These are phyloP conservation scores for Mesoclemmys tuberculata DNA, from an alignment of 2,113 vertebrate species.

Conservation along the genomic window DNA sequence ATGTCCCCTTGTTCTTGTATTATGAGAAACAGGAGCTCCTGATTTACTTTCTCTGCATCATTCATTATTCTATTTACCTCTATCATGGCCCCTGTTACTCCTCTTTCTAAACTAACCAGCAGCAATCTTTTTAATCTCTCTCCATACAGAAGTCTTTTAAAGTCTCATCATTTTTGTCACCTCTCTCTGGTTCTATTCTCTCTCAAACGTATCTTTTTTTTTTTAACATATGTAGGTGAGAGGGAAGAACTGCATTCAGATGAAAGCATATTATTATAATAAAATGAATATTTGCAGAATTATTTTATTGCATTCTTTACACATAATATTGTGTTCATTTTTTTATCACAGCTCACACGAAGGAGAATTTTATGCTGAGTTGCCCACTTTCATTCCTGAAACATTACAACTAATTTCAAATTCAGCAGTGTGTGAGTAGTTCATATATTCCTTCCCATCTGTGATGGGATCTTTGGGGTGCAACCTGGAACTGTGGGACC, in stretches of 20 bases:
- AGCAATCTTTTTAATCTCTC: no score
- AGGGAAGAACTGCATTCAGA: not conserved
- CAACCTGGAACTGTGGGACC: no score
- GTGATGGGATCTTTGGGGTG: no score
- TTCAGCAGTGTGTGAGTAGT: not conserved
- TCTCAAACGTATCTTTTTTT: no score
- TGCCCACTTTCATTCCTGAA: not conserved
- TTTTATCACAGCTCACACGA: not conserved
- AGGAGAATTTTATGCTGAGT: not conserved
- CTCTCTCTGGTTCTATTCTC: not conserved
- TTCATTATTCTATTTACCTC: not conserved
- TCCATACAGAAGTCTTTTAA: not conserved
- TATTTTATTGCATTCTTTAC: not conserved
- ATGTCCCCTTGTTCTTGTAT: not conserved
- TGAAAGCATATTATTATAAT: not conserved
- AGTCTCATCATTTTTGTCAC: not conserved
- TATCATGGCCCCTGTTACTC: not conserved
- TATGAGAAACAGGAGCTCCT: not conserved
- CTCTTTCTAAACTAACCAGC: not conserved
- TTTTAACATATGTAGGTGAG: not conserved
- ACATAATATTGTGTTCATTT: not conserved
- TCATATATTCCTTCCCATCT: not conserved
- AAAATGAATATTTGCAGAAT: not conserved
- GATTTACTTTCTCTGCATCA: not conserved
- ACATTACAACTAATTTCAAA: not conserved